Conservation (phyloP, 2,113 vertebrate genomes). For the Oncorhynchus mykiss region DNA sequence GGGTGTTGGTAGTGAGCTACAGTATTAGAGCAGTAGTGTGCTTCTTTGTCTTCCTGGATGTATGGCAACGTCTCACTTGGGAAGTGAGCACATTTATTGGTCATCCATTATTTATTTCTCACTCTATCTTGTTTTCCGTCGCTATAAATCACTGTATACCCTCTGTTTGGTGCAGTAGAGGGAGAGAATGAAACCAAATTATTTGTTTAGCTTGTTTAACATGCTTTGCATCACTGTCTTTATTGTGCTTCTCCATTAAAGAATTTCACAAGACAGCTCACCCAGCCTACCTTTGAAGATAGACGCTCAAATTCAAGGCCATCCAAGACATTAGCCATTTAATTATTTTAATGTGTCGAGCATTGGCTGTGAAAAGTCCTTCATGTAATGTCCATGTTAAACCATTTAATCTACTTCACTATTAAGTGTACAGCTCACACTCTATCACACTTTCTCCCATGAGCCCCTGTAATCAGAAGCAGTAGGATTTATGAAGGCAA, state of each 20-base stretch:
- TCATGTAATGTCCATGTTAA: constrained; percentile 40
- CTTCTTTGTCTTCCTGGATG: no score
- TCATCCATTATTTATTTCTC: background rate
- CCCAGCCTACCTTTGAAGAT: constrained; percentile 19
- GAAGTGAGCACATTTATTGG: no score
- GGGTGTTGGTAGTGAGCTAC: no score
- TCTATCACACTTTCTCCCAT: constrained; percentile 47
- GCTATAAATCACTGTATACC: no score
- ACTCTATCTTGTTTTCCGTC: background rate
- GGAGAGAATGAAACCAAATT: no score
- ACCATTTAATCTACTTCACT: constrained; percentile 37
- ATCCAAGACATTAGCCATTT: constrained; percentile 41
- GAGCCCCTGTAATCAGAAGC: background rate
- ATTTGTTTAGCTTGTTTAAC: no score
- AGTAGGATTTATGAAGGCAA: no score
- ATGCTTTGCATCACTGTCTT: no score
- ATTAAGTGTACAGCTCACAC: constrained; percentile 30
- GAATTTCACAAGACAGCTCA: constrained; percentile 41
- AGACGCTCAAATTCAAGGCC: constrained; percentile 32
- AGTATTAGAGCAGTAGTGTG: no score
- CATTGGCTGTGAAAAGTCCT: constrained; percentile 20
- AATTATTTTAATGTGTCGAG: constrained; percentile 56
- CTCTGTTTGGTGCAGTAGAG: no score
- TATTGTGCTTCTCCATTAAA: constrained; percentile 41
- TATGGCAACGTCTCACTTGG: no score